Conservation (phyloP, 2,888 invertebrate genomes). For the Agelastica alni region DNA sequence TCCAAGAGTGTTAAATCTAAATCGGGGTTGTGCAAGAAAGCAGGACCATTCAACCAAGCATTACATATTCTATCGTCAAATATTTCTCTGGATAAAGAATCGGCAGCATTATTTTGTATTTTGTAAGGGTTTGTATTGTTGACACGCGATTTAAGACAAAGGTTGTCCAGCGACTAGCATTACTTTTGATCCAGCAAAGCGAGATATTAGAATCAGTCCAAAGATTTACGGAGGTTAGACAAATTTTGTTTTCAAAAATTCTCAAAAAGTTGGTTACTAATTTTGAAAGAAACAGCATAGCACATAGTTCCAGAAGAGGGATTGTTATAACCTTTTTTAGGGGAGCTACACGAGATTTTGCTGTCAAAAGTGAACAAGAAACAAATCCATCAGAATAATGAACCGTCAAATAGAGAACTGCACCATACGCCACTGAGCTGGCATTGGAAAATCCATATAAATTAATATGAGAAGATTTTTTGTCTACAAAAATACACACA, state of each 20-base stretch:
- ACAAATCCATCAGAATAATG: slow-evolving; percentile 9
- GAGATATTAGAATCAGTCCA: slow-evolving; percentile 25
- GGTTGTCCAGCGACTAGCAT: not conserved
- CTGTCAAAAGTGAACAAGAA: slow-evolving; percentile 11
- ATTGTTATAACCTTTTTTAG: slow-evolving; percentile 18
- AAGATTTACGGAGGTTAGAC: slow-evolving; percentile 11
- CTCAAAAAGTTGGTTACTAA: slow-evolving; percentile 3
- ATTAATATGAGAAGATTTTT: too few relatives aligned
- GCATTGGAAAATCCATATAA: slow-evolving; percentile 24
- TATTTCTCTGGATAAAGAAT: too few relatives aligned
- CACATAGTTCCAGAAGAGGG: slow-evolving; percentile 27
- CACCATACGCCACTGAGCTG: slow-evolving; percentile 17
- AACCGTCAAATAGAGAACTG: slow-evolving; percentile 20
- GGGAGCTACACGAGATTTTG: slow-evolving; percentile 26
- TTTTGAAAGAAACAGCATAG: slow-evolving; percentile 12
- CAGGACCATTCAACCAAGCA: not conserved
- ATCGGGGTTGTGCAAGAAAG: not conserved
- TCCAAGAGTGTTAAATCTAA: too few relatives aligned
- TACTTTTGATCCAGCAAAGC: slow-evolving; percentile 2
- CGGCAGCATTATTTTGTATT: not conserved
- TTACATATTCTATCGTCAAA: too few relatives aligned
- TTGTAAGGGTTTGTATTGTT: not conserved
- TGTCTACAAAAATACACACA: too few relatives aligned
- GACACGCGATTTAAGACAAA: not conserved
- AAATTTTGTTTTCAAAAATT: slow-evolving; percentile 8